These are phyloP conservation scores for Xestobium rufovillosum DNA, from an alignment of 2,888 invertebrate genomes.

Conservation along the genomic window DNA sequence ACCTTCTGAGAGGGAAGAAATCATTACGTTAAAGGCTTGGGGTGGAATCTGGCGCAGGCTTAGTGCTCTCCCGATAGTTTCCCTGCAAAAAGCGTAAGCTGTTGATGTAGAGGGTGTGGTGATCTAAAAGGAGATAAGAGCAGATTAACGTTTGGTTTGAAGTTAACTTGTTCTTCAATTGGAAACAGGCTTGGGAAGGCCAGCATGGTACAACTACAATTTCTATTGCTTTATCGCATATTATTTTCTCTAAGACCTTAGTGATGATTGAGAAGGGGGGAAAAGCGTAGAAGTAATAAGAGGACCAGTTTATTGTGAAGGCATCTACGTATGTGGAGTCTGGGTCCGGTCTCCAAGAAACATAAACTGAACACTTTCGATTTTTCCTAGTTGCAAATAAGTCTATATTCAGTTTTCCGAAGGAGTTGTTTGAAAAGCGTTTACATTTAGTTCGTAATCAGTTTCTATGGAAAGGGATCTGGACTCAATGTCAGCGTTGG, in stretches of 20 bases:
- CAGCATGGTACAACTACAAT: slow-evolving; percentile 24
- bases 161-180: background rate
- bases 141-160: background rate
- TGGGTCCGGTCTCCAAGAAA: slow-evolving; percentile 12
- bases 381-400: slow-evolving; percentile 14
- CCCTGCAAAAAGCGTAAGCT: too few species aligned
- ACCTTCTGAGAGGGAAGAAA: too few species aligned
- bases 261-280: slow-evolving; percentile 6
- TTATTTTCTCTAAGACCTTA: background rate
- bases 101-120: background rate
- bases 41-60: too few species aligned
- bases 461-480: slow-evolving; percentile 10
- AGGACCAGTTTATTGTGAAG: slow-evolving; percentile 15
- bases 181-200: slow-evolving; percentile 18
- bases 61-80: too few species aligned
- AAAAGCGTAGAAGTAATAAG: slow-evolving; percentile 18
- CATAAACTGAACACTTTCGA: slow-evolving; percentile 13
- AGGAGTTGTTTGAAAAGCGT: slow-evolving; percentile 11
- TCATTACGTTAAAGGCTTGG: slow-evolving; percentile 13
- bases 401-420: slow-evolving; percentile 8
- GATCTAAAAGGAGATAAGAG: background rate
- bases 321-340: slow-evolving; percentile 10
- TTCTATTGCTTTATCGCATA: slow-evolving; percentile 21
- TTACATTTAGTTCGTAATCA: slow-evolving; percentile 13
- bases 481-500: slow-evolving; percentile 11